Conservation (phyloP, 2,797 vertebrate species). For the Syngnathus acus region DNA sequence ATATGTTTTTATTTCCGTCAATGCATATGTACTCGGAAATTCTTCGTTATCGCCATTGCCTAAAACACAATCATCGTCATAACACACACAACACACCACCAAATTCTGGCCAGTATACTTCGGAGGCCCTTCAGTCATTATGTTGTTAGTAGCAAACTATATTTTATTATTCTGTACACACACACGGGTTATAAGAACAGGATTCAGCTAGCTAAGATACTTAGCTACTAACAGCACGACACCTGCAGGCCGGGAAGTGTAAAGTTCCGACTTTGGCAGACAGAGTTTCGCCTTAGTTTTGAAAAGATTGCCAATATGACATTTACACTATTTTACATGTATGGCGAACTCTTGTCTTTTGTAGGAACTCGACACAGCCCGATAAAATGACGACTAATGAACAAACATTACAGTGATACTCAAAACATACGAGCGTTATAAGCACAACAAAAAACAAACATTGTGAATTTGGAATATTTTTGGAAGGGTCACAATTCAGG, state of each 20-base stretch:
- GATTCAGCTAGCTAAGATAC: constrained; percentile 53
- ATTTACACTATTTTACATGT: neutral
- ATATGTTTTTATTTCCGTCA: constrained; percentile 61
- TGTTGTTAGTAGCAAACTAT: constrained; percentile 56
- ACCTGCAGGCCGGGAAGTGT: constrained; percentile 38
- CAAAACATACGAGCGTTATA: constrained; percentile 23
- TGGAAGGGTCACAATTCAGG: constrained; percentile 54
- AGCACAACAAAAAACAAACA: constrained; percentile 46
- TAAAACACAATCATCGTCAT: constrained; percentile 42
- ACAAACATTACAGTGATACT: constrained; percentile 34
- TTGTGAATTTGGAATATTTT: constrained; percentile 25
- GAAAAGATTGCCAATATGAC: neutral
- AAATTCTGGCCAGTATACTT: constrained; percentile 17
- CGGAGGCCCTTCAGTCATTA: neutral
- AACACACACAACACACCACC: constrained; percentile 35
- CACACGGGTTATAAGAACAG: constrained; percentile 58
- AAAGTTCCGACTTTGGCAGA: constrained; percentile 29
- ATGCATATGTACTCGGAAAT: constrained; percentile 55
- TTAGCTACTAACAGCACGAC: constrained; percentile 57
- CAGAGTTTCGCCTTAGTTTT: constrained; percentile 39
- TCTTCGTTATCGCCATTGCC: constrained; percentile 34
- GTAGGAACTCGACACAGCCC: constrained; percentile 35
- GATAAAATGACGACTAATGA: constrained; percentile 42
- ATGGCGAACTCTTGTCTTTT: constrained; percentile 49
- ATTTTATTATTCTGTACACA: constrained; percentile 49